Conservation (phyloP, 2,113 vertebrate species). For the Cnemophilus loriae region DNA sequence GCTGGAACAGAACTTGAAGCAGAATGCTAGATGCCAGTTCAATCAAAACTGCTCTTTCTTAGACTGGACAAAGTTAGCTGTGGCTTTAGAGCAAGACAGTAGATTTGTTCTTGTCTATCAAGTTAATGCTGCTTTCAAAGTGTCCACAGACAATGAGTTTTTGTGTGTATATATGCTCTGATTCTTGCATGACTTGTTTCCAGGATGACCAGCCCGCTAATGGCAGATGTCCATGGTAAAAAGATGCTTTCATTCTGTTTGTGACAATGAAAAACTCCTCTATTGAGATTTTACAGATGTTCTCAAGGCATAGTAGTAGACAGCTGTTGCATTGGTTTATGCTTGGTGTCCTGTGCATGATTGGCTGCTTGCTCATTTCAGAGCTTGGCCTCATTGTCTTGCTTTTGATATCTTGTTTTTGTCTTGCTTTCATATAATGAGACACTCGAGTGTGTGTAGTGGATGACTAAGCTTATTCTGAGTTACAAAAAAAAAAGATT, state of each 20-base stretch:
- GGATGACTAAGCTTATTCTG: constrained; percentile 15
- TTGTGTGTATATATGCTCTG: not conserved
- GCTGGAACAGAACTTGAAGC: not conserved
- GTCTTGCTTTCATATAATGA: not conserved
- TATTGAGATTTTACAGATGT: not conserved
- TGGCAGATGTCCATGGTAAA: not conserved
- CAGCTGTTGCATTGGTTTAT: not conserved
- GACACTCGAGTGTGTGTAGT: not conserved
- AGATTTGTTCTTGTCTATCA: not conserved
- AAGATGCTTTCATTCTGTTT: constrained; percentile 5
- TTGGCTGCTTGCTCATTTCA: not conserved
- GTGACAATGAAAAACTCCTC: not conserved
- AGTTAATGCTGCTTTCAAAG: not conserved
- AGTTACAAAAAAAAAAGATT: not conserved
- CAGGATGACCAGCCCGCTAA: not conserved
- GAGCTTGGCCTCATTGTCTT: not conserved
- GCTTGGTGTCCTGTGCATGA: not conserved
- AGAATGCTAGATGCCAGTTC: not conserved
- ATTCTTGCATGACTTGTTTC: not conserved
- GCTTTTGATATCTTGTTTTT: not conserved
- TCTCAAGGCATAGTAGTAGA: not conserved
- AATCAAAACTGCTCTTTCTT: not conserved
- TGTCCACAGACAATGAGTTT: not conserved
- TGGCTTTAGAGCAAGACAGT: not conserved
- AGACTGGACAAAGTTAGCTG: not conserved